A percentile compares a stretch with the other conserved stretches of the same genome.
Conservation (phyloP, 2,888 invertebrate genomes). For the Lamproptera curius region DNA sequence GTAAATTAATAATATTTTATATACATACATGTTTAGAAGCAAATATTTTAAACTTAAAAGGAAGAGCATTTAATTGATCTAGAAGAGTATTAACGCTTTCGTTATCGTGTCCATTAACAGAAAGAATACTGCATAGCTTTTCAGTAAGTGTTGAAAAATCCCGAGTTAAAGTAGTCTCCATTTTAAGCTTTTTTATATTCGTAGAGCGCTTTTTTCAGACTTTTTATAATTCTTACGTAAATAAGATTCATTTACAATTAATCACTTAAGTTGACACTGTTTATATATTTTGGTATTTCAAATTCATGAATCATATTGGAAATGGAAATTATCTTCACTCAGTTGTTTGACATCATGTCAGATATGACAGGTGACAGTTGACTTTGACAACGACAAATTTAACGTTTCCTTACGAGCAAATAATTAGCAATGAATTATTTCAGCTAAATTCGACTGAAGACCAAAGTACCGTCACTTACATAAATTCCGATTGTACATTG, state of each 20-base stretch:
- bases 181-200: neutral
- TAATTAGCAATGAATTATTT: too few relatives aligned
- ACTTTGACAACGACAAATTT: neutral
- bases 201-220: too few relatives aligned
- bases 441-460: neutral
- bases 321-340: too few relatives aligned
- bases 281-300: neutral
- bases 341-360: too few relatives aligned
- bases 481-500: neutral
- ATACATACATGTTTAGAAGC: constrained; percentile 63
- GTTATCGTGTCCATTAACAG: constrained; percentile 61
- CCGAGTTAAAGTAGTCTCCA: constrained; percentile 40
- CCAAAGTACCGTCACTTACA: neutral
- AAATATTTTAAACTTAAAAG: constrained; percentile 71
- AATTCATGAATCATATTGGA: neutral
- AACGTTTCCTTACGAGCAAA: too few relatives aligned
- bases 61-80: constrained; percentile 80
- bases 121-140: constrained; percentile 56
- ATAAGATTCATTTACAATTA: neutral
- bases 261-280: neutral
- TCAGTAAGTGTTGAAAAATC: constrained; percentile 52
- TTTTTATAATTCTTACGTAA: constrained; percentile 12
- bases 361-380: neutral
- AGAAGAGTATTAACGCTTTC: constrained; percentile 72
- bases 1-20: neutral